These are phyloP conservation scores for Volucella inanis DNA, from an alignment of 2,888 invertebrate genomes.

Conservation along the genomic window DNA sequence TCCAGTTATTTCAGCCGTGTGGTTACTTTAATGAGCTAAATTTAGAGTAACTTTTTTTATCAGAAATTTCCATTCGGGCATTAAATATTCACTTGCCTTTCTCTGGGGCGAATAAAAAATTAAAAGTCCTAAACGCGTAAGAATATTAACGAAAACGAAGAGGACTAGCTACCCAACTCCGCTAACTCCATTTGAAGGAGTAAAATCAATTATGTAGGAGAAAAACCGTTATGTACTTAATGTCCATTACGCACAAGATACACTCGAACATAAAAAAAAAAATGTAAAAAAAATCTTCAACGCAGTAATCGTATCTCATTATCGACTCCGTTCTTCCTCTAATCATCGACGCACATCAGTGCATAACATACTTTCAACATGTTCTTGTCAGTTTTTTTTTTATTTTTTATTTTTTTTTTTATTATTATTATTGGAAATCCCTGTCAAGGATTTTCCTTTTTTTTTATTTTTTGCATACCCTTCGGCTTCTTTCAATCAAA, in stretches of 20 bases:
- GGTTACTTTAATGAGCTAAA: constrained; percentile 12
- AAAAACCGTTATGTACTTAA: constrained; percentile 16
- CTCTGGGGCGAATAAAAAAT: background rate
- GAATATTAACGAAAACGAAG: constrained; percentile 8
- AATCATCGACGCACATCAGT: background rate
- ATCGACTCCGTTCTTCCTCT: background rate
- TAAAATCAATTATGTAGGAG: constrained; percentile 1
- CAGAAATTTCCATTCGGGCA: background rate
- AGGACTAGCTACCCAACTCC: constrained; percentile 1
- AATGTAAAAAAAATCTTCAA: constrained; percentile 9
- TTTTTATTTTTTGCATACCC: background rate
- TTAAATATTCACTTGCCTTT: constrained; percentile 14
- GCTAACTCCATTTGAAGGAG: constrained; percentile 6
- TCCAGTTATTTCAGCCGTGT: constrained; percentile 22
- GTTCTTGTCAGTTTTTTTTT: background rate
- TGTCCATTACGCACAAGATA: constrained; percentile 19
- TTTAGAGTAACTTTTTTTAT: background rate
- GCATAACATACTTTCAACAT: background rate
- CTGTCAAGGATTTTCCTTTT: constrained; percentile 8
- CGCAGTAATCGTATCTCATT: constrained; percentile 31
- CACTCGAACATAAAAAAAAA: background rate
- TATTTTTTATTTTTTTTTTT: too few species aligned
- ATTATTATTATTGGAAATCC: background rate
- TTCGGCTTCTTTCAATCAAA: background rate
- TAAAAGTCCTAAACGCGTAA: background rate